Base-by-base conservation (phyloP, 2,888 invertebrate genomes). In the Pharmacophagus antenor region DNA sequence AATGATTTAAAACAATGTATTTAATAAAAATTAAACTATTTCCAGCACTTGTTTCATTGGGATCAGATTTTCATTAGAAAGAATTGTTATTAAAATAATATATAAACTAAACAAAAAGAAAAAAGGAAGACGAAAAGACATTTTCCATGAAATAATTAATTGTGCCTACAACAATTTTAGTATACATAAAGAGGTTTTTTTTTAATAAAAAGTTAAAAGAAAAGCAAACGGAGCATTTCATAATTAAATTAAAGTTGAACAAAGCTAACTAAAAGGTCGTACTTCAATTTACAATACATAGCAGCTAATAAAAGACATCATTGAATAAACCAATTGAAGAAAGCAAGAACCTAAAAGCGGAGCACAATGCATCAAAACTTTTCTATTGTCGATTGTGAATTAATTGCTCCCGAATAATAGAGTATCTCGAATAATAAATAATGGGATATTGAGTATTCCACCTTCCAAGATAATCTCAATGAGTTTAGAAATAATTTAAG, bases 351-450 rank as follows among this genome's bases (percentile, higher is more conserved):
- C 80, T 82, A 31, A 55, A 80, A 83, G 75, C 80, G 80, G 75
- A 79, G 73, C 75, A 87, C 86, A 88, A 88, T 85, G 79, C 85
- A 81, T 85, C 85, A 85, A 81, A 84, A 82, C 77, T 75, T 88
- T 85, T 82, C 85, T 79, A 87, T 88, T 88, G 88, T 88, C 77
- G 72, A 82, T 77, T 80, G 76, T 74, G 77, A 85, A 87, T 88
- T 87, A 87, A 88, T 88, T 87, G 86, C 85, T 82, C 80, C 80
- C 61, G 37, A n/a, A 61, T 61, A 61, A 56, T 50, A 50, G 51
- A 21, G 46, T 22, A 50, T 61, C 74, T 73, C 73, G 72, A 74
- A 79, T 80, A 79, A 80, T 77, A 82, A 59, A 54, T 55, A 82
- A 80, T 75, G 78, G 69, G 71, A 72, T 70, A 59, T 76, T 74